Evolutionary conservation across 2,113 vertebrate genomes (phyloP).

Genomic region (Pleuronectes platessa): DNA sequence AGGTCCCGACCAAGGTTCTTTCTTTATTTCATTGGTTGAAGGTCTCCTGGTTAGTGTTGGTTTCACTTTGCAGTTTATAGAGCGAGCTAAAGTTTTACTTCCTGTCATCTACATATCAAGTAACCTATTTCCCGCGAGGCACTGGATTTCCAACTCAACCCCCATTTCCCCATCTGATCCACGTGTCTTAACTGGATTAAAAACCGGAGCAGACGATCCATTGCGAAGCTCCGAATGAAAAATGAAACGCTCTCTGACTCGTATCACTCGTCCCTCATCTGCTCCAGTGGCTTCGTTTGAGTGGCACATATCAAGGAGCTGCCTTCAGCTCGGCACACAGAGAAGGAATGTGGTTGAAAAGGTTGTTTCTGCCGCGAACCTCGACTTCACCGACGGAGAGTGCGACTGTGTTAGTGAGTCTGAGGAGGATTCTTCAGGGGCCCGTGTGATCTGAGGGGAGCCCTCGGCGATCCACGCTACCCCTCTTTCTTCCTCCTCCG

Average conservation of each 20-base stretch:
- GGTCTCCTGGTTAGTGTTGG: no score
- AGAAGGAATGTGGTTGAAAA: no score
- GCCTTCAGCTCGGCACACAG: no score
- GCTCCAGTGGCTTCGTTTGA: conserved; percentile 30
- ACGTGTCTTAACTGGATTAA: conserved; percentile 41
- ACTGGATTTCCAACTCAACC: conserved; percentile 16
- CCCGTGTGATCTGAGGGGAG: conserved; percentile 42
- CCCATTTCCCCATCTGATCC: conserved; percentile 8
- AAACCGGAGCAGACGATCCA: conserved; percentile 32
- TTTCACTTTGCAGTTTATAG: no score
- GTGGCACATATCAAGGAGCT: neutral
- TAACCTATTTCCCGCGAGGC: neutral
- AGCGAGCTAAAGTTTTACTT: no score
- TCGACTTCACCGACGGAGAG: neutral
- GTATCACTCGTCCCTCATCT: conserved; percentile 21
- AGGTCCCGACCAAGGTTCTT: no score
- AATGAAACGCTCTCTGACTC: neutral
- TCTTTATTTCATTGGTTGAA: no score
- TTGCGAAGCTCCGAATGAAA: no score
- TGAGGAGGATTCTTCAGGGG: conserved; percentile 31
- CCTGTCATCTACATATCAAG: no score
- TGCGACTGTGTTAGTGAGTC: conserved; percentile 31
- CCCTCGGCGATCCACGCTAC: conserved; percentile 34
- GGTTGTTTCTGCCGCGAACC: no score
- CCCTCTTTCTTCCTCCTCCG: neutral